These are phyloP conservation scores for Balanococcus diminutus DNA, from an alignment of 2,888 invertebrate species.

Conservation along the genomic window DNA sequence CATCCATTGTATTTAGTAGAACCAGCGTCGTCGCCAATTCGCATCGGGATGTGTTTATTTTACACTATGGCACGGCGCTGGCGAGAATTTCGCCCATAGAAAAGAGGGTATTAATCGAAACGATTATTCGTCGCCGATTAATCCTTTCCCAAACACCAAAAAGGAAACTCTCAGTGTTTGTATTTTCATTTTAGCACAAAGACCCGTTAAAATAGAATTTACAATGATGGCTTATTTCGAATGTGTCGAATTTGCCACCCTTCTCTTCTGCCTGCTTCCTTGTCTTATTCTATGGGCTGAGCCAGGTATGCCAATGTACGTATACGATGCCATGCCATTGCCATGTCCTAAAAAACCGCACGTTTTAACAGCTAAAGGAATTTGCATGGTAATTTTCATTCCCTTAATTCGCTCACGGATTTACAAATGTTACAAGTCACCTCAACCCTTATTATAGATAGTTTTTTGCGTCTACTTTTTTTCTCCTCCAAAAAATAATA, in stretches of 20 bases:
- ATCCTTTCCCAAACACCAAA: background rate
- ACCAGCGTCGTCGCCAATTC: background rate
- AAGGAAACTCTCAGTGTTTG: background rate
- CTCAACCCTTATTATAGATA: background rate
- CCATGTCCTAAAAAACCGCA: background rate
- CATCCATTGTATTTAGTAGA: background rate
- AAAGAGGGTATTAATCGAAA: background rate
- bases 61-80: background rate
- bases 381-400: constrained; percentile 10
- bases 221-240: background rate
- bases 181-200: background rate
- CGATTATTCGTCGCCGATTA: constrained; percentile 13
- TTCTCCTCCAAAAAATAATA: background rate
- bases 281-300: background rate
- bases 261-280: background rate
- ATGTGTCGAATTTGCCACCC: background rate
- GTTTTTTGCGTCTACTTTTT: no score
- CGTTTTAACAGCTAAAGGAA: background rate
- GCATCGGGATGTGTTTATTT: background rate
- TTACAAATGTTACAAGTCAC: background rate
- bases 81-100: background rate
- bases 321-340: background rate
- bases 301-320: background rate
- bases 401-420: background rate
- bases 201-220: background rate